phyloP scores from a whole-genome alignment of 2,797 vertebrate genomes.

The Eutrigla gurnardus region DNA sequence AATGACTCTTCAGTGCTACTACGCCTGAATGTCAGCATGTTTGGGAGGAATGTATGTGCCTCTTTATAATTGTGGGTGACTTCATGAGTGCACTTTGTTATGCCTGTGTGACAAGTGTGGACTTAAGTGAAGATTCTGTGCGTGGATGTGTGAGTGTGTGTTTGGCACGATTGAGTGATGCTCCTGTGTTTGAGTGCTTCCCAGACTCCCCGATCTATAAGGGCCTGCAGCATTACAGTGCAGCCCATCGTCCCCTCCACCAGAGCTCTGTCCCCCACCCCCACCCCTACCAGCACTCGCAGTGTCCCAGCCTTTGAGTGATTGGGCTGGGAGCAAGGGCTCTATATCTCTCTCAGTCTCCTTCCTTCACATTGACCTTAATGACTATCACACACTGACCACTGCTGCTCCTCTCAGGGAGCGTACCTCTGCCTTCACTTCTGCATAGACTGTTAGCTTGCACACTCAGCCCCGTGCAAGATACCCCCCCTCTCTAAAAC shows the following conservation, averaged over 20 bases:
- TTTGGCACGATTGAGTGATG: conserved; percentile 51
- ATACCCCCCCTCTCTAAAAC: conserved; percentile 60
- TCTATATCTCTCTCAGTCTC: conserved; percentile 74
- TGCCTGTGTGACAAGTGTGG: conserved; percentile 50
- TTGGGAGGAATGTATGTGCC: conserved; percentile 67
- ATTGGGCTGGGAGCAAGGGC: conserved; percentile 77
- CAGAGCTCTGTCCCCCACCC: conserved; percentile 53
- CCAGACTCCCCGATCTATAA: conserved; percentile 48
- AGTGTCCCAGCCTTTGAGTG: conserved; percentile 64
- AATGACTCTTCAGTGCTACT: conserved; percentile 54
- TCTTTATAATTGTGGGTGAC: conserved; percentile 67
- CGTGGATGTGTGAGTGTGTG: conserved; percentile 47
- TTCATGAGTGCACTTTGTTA: conserved; percentile 58
- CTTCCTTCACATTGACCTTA: conserved; percentile 74
- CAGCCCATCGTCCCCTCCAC: conserved; percentile 52
- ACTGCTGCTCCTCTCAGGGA: conserved; percentile 49
- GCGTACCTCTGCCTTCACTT: conserved; percentile 79
- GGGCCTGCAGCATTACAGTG: conserved; percentile 47
- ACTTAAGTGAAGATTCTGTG: conserved; percentile 46
- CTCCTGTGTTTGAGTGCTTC: conserved; percentile 70
- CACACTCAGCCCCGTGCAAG: conserved; percentile 56
- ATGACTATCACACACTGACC: conserved; percentile 70
- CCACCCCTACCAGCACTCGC: conserved; percentile 59
- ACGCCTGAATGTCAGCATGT: conserved; percentile 65
- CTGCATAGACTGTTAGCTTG: conserved; percentile 80